Evolutionary conservation across 2,888 invertebrate genomes (phyloP).

Genomic region (Disparrhopalites patrizii): DNA sequence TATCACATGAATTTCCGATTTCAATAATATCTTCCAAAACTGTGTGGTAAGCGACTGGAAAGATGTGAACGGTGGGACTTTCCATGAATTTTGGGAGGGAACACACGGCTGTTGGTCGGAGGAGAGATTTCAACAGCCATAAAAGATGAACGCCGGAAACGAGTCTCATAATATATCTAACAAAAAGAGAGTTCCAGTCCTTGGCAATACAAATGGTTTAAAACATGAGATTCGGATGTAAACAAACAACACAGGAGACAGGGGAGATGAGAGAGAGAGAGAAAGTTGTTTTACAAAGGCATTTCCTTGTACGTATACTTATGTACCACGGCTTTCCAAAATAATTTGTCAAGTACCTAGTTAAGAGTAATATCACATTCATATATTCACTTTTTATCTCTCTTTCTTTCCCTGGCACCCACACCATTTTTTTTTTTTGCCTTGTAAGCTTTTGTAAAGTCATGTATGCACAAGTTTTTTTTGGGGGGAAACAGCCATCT

Average conservation of each 20-base stretch:
- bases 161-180: too few species aligned
- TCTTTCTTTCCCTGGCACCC: too few species aligned
- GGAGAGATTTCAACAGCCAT: too few species aligned
- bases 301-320: too few species aligned
- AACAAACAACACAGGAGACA: not conserved
- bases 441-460: not conserved
- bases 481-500: too few species aligned
- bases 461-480: not conserved
- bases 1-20: not conserved
- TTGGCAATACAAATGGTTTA: too few species aligned
- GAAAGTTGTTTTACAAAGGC: not conserved
- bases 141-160: too few species aligned
- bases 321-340: conserved; percentile 17
- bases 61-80: not conserved
- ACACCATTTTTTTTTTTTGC: not conserved
- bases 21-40: not conserved
- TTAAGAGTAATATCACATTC: conserved; percentile 12
- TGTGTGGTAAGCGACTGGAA: not conserved
- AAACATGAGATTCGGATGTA: not conserved
- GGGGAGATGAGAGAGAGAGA: not conserved
- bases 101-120: too few species aligned
- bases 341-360: conserved; percentile 22
- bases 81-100: not conserved
- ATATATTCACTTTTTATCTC: conserved; percentile 9
- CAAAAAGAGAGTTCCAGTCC: too few species aligned